Evolutionary conservation across 2,113 vertebrate species (phyloP).

Genomic region (Quiscalus mexicanus): DNA sequence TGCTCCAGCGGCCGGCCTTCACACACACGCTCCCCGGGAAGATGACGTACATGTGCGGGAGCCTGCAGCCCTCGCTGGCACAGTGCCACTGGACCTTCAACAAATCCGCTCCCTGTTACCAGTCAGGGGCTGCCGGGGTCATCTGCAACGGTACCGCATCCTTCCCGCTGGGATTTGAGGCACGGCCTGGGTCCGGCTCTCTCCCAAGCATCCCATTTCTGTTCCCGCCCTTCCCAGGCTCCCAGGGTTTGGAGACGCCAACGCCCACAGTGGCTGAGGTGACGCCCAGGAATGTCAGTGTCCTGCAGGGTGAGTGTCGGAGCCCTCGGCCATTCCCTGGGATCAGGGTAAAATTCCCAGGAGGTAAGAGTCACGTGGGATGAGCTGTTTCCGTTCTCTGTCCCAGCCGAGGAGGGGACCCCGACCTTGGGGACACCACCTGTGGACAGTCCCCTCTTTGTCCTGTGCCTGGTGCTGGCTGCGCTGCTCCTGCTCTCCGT

Average conservation of each 20-base stretch:
- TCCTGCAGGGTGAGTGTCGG: not conserved
- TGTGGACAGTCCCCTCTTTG: not conserved
- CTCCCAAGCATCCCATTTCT: accelerated
- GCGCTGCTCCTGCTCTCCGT: constrained; percentile 49
- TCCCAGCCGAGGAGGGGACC: not conserved
- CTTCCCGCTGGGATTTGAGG: not conserved
- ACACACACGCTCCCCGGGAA: constrained; percentile 28
- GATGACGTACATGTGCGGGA: constrained; percentile 63
- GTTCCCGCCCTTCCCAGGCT: constrained; percentile 3
- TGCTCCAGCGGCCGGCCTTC: not conserved
- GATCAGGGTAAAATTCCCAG: not conserved
- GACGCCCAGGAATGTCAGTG: accelerated
- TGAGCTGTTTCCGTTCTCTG: not conserved
- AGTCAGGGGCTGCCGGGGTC: constrained; percentile 63
- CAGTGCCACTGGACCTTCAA: constrained; percentile 65
- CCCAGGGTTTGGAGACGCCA: not conserved
- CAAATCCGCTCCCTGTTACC: constrained; percentile 65
- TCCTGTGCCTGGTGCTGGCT: constrained; percentile 51
- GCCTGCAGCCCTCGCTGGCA: not conserved
- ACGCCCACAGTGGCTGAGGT: accelerated
- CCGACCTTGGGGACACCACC: accelerated
- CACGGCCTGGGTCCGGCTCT: accelerated
- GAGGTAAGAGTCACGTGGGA: accelerated
- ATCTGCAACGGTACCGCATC: constrained; percentile 59
- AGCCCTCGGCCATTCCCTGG: accelerated